These are phyloP conservation scores for Stegostoma tigrinum DNA, from an alignment of 2,113 vertebrate genomes.

Conservation along the genomic window DNA sequence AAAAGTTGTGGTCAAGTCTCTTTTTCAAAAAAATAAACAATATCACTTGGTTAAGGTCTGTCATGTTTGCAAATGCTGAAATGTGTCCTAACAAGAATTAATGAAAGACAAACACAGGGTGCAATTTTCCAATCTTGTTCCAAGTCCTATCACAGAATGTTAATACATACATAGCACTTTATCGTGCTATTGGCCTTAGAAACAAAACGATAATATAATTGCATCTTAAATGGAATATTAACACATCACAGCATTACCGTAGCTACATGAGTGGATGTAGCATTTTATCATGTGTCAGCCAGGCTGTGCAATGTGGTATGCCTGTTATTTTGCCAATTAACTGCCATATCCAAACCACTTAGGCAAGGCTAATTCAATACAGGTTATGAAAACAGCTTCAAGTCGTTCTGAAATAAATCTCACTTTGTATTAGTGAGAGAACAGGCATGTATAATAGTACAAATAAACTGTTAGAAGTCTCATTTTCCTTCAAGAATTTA, in stretches of 20 bases:
- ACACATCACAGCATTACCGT: neutral
- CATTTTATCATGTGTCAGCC: neutral
- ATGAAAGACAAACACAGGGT: neutral
- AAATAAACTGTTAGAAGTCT: neutral
- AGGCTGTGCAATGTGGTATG: neutral
- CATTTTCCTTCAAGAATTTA: neutral
- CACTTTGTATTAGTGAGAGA: neutral
- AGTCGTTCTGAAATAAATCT: constrained; percentile 7
- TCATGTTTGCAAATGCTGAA: neutral
- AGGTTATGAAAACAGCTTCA: neutral
- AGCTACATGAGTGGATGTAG: neutral
- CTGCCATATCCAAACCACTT: neutral
- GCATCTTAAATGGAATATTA: neutral
- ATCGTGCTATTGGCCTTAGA: neutral
- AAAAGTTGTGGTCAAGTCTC: neutral
- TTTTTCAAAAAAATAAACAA: too few species aligned
- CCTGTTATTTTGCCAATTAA: neutral
- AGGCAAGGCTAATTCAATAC: neutral
- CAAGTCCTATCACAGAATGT: neutral
- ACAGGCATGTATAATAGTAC: neutral
- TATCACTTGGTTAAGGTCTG: neutral
- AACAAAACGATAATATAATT: neutral
- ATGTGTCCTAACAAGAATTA: neutral
- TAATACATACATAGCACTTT: neutral
- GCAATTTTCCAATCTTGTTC: neutral